A percentile compares a stretch with the other conserved stretches of the same genome.
Evolutionary conservation across 2,797 vertebrate genomes (phyloP).

Genomic region (Smutsia temminckii): DNA sequence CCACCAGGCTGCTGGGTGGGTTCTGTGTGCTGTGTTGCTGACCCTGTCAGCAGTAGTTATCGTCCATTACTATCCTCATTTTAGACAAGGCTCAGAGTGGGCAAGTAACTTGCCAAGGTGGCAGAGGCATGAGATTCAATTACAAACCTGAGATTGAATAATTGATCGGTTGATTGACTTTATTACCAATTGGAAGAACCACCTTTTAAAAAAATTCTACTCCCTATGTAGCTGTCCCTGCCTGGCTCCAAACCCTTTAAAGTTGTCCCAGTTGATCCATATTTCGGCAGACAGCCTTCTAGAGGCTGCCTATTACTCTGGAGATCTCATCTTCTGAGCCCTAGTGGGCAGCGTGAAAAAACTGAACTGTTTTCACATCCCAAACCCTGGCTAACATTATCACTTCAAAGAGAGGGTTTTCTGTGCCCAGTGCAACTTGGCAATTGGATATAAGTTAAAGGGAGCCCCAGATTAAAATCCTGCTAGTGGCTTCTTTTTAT

Average conservation of each 20-base stretch:
- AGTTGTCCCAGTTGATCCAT: not conserved
- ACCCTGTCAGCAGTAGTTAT: rapidly evolving
- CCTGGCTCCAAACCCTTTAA: not conserved
- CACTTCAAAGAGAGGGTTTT: not conserved
- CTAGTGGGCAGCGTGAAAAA: not conserved
- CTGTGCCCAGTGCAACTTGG: not conserved
- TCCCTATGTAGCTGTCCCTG: not conserved
- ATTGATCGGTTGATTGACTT: not conserved
- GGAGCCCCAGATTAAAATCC: not conserved
- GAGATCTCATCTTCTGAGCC: not conserved
- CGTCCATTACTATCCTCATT: not conserved
- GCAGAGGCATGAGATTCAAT: not conserved
- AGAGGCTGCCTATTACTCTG: not conserved
- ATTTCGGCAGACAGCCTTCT: not conserved
- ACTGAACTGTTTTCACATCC: not conserved
- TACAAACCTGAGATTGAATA: not conserved
- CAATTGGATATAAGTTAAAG: not conserved
- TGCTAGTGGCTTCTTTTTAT: not conserved
- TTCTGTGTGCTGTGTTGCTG: not conserved
- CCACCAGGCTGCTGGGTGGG: rapidly evolving
- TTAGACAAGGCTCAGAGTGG: not conserved
- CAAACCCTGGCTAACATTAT: not conserved
- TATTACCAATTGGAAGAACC: not conserved
- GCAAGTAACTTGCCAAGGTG: not conserved
- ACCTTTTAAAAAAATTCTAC: not conserved